Evolutionary conservation across 2,113 vertebrate species (phyloP).

Genomic region (Rhynchopsitta pachyrhyncha): DNA sequence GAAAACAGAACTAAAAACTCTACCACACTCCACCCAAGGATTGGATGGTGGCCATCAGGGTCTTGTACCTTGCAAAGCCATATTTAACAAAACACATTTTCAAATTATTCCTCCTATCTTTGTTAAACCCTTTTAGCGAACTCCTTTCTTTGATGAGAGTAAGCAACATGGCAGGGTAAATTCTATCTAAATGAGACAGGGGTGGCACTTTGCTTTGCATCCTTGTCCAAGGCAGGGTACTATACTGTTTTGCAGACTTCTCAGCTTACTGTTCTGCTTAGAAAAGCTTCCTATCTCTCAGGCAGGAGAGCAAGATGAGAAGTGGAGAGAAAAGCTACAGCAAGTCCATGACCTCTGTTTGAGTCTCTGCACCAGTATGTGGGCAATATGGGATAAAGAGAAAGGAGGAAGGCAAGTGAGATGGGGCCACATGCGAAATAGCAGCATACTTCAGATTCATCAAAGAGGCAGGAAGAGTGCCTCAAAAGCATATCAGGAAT

Average conservation of each 20-base stretch:
- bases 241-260: background rate
- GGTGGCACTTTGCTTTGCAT: background rate
- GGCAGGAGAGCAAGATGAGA: background rate
- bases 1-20: background rate
- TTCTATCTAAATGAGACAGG: background rate
- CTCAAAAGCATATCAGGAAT: background rate
- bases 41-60: background rate
- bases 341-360: background rate
- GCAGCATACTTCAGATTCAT: background rate
- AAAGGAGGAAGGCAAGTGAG: background rate
- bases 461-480: background rate
- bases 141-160: background rate
- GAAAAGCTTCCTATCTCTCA: background rate
- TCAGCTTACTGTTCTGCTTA: background rate
- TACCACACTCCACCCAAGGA: background rate
- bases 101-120: background rate
- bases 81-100: background rate
- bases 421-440: background rate
- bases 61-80: background rate
- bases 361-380: background rate
- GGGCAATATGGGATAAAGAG: background rate
- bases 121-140: background rate
- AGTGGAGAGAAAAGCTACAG: background rate
- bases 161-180: background rate
- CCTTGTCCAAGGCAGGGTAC: background rate